Evolutionary conservation across 2,888 invertebrate species (phyloP), one percentile per base, ranked within the genome.

Genomic region (Cantharis lateralis): DNA sequence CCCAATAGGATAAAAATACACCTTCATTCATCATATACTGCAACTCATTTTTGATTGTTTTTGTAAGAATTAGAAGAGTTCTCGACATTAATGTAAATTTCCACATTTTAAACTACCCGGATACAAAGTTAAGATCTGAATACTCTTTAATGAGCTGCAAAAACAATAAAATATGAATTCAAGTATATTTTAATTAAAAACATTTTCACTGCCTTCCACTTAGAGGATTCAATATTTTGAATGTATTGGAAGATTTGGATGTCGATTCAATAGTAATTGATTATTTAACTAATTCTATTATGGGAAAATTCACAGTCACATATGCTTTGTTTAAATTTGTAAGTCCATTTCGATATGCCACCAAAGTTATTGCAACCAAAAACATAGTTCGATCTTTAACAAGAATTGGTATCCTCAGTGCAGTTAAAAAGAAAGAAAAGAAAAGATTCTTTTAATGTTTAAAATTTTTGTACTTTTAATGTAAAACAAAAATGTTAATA

Each of bases 261-360:
- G 15, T 70, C 10, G 10, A 15, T 1, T 16, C 66, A 26, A 28
- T 62, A 16, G 9, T 75, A 68, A 68, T 71, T 11, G 62, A 75
- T 16, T 61, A 24, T 16, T 64, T 71, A 32, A 75, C 61, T 15
- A 7, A 24, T 68, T 63, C 74, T 20, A 11, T 15, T 10, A 71
- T 74, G 72, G 74, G 74, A n/a, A 28, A 74, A 3, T 62, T 73
- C 10, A 71, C 72, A 1, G 20, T 78, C 20, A 64, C 72, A 3
- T 10, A 76, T 20, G 62, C 72, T n/a, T 26, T 78, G 10, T 71
- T 48, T 15, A 78, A 78, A 70, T 13, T 75, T 16, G 7, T 70
- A 10, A 68, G 73, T 11, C 78, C 78, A 32, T 15, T 75, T 13
- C 32, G 78, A 2, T 72, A 61, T n/a, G 48, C 64, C 15, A 70